Evolutionary conservation across 2,797 vertebrate genomes (phyloP).

Genomic region (Sebastes baramenuke): DNA sequence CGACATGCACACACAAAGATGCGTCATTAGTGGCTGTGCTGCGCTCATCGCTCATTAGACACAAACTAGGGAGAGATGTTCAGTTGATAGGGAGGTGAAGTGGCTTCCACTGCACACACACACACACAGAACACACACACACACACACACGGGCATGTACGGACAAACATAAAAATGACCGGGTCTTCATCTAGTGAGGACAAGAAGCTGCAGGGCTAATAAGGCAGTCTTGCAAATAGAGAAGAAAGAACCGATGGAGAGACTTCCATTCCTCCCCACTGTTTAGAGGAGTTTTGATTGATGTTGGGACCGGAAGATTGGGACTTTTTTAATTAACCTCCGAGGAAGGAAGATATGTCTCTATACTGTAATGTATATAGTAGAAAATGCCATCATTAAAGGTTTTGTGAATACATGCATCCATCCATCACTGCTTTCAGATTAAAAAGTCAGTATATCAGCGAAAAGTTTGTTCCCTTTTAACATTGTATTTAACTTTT

Average conservation of each 20-base stretch:
- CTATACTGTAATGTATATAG: not conserved
- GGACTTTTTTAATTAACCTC: constrained; percentile 59
- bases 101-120: constrained; percentile 73
- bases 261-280: constrained; percentile 56
- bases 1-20: constrained; percentile 89
- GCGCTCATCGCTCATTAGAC: constrained; percentile 84
- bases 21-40: constrained; percentile 76
- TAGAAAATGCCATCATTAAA: constrained; percentile 47
- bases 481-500: not conserved
- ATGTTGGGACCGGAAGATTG: constrained; percentile 37
- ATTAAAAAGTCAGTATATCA: not conserved
- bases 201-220: constrained; percentile 75
- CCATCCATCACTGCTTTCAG: not conserved
- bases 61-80: constrained; percentile 74
- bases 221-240: constrained; percentile 64
- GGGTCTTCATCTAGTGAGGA: constrained; percentile 57
- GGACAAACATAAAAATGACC: constrained; percentile 50
- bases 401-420: constrained; percentile 21
- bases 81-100: constrained; percentile 72
- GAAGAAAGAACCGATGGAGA: constrained; percentile 62
- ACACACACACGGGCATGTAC: constrained; percentile 7
- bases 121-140: constrained; percentile 1
- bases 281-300: constrained; percentile 56
- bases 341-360: constrained; percentile 8
- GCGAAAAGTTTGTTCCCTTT: constrained; percentile 5